phyloP scores from a whole-genome alignment of 2,888 invertebrate species.

The Andrena fulva region DNA sequence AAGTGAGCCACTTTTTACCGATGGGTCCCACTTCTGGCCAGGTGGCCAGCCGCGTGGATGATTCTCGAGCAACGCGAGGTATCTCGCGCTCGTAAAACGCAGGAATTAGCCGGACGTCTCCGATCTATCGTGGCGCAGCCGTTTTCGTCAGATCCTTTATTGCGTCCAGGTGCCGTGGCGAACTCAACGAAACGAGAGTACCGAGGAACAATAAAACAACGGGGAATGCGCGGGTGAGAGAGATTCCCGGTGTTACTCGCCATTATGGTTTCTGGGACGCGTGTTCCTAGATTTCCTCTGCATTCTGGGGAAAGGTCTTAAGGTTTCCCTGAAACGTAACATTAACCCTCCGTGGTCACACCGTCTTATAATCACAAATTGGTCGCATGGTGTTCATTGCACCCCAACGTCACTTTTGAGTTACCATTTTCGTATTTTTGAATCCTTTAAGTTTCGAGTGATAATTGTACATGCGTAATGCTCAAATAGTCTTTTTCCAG shows the following conservation, averaged over 20 bases:
- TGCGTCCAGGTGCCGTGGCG: slow-evolving; percentile 21
- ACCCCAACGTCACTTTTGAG: too few species aligned
- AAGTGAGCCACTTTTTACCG: slow-evolving; percentile 71
- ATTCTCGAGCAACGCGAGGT: slow-evolving; percentile 25
- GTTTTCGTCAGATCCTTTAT: slow-evolving; percentile 21
- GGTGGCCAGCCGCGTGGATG: neutral
- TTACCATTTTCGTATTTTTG: too few species aligned
- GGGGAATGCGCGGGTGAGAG: neutral
- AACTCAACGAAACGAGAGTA: neutral
- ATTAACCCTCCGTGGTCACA: too few species aligned
- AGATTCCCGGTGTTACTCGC: neutral
- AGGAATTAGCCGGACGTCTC: slow-evolving; percentile 34
- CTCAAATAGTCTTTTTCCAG: too few species aligned
- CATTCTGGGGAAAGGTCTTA: neutral
- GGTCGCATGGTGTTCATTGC: too few species aligned
- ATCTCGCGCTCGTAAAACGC: slow-evolving; percentile 58
- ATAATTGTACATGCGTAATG: too few species aligned
- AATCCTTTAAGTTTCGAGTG: too few species aligned
- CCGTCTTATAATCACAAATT: too few species aligned
- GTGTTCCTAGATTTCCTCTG: neutral
- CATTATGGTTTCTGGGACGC: slow-evolving; percentile 28
- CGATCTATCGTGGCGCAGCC: slow-evolving; percentile 28
- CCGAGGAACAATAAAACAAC: slow-evolving; percentile 1
- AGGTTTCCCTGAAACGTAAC: neutral
- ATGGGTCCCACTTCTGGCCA: slow-evolving; percentile 53